Percentiles rank a stretch among this genome's conserved stretches.
Conservation (phyloP, 2,113 vertebrate species). For the Puntigrus tetrazona region DNA sequence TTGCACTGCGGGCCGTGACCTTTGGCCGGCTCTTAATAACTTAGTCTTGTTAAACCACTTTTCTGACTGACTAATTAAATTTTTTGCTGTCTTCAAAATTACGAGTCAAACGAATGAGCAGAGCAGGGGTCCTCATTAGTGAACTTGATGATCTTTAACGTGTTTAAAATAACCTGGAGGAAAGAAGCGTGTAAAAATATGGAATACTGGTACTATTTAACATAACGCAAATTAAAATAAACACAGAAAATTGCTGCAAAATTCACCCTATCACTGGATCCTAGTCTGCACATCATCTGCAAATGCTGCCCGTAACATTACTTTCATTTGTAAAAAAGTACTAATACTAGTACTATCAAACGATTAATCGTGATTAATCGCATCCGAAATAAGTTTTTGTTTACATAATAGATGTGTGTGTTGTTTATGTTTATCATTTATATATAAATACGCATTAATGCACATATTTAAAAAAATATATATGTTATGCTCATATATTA, state of each 20-base stretch:
- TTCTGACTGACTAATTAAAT: conserved; percentile 26
- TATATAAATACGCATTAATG: no score
- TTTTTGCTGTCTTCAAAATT: conserved; percentile 3
- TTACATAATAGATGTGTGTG: no score
- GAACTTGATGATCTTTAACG: neutral
- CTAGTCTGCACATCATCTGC: neutral
- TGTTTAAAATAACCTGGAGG: neutral
- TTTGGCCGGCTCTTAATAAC: conserved; percentile 41
- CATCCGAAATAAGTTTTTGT: no score
- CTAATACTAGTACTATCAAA: no score
- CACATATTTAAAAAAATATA: no score
- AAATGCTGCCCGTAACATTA: neutral
- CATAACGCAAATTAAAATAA: neutral
- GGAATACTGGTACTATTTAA: neutral
- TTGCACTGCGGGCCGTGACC: conserved; percentile 14
- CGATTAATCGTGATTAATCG: no score
- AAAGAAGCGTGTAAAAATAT: neutral
- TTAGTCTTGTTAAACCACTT: conserved; percentile 44
- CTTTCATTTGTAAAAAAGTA: neutral
- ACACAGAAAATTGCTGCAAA: neutral
- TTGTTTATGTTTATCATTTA: no score
- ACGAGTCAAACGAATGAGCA: neutral
- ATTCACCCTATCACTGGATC: neutral
- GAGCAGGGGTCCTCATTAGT: conserved; percentile 14
- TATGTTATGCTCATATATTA: no score